These are phyloP conservation scores for Lasioglossum calceatum DNA, from an alignment of 2,888 invertebrate species.

Conservation along the genomic window DNA sequence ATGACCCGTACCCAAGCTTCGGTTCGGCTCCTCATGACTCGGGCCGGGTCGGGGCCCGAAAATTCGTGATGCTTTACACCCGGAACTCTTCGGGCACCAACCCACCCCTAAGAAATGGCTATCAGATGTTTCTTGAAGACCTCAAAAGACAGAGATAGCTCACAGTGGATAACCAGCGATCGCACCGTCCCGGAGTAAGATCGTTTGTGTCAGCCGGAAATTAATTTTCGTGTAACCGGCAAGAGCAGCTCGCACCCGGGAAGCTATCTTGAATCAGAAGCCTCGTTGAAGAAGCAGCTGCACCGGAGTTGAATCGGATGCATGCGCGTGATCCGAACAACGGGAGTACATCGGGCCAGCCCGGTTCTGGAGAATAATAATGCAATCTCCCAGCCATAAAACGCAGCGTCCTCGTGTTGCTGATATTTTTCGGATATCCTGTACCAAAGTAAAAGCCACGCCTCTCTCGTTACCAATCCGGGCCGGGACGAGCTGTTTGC, in stretches of 20 bases:
- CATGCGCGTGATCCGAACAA: conserved; percentile 32
- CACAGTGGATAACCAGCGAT: not conserved
- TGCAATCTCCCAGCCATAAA: conserved; percentile 73
- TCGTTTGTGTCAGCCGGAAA: not conserved
- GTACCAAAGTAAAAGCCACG: conserved; percentile 9
- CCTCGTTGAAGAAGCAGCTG: conserved; percentile 68
- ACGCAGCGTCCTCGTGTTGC: conserved; percentile 42
- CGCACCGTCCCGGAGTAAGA: not conserved
- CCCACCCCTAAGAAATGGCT: too few species aligned
- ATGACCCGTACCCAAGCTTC: too few species aligned
- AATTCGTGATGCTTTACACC: too few species aligned
- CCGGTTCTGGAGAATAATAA: conserved; percentile 71
- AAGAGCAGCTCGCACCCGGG: not conserved
- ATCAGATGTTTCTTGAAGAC: too few species aligned
- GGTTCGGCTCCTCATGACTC: too few species aligned
- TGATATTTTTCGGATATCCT: conserved; percentile 44
- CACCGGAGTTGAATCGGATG: conserved; percentile 72
- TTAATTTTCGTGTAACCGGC: conserved; percentile 4
- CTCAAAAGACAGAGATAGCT: too few species aligned
- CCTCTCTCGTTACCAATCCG: conserved; percentile 3
- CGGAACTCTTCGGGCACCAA: too few species aligned
- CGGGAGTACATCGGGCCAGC: conserved; percentile 18
- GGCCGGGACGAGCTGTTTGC: not conserved
- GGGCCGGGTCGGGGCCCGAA: too few species aligned
- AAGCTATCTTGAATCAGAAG: conserved; percentile 28